Conservation (phyloP, 2,797 vertebrate species). For the Mastacembelus armatus region DNA sequence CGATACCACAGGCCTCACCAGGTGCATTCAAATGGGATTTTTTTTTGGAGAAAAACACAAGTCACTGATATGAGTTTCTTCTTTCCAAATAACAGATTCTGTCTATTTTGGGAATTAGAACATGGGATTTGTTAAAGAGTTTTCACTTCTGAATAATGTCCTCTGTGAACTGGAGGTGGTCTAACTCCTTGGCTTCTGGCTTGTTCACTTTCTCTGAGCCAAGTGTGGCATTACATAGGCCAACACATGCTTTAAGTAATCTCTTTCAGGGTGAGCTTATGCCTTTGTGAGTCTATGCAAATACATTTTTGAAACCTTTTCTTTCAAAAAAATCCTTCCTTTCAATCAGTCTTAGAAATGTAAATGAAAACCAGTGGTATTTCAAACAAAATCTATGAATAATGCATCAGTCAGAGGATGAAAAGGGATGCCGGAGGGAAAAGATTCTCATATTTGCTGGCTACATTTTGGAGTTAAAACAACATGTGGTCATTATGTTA, state of each 20-base stretch:
- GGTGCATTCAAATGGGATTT: constrained; percentile 4
- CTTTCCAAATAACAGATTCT: constrained; percentile 8
- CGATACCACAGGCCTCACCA: constrained; percentile 6
- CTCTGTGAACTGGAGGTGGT: neutral
- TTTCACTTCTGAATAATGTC: constrained; percentile 9
- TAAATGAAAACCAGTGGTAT: neutral
- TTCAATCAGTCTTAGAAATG: constrained; percentile 2
- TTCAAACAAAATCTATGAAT: neutral
- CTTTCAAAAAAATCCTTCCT: neutral
- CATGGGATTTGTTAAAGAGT: constrained; percentile 1
- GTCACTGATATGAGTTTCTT: neutral
- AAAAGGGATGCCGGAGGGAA: neutral
- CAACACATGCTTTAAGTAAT: constrained; percentile 2
- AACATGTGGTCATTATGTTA: constrained; percentile 6
- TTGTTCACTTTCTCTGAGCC: neutral
- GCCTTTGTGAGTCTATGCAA: neutral
- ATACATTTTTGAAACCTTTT: neutral
- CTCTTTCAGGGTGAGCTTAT: neutral
- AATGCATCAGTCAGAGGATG: neutral
- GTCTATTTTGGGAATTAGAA: constrained; percentile 12
- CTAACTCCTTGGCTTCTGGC: neutral
- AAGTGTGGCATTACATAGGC: neutral
- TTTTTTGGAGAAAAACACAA: neutral
- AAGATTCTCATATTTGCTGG: neutral
- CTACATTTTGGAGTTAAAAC: neutral